phyloP scores from a whole-genome alignment of 2,888 invertebrate genomes.

The Cryptops parisi region DNA sequence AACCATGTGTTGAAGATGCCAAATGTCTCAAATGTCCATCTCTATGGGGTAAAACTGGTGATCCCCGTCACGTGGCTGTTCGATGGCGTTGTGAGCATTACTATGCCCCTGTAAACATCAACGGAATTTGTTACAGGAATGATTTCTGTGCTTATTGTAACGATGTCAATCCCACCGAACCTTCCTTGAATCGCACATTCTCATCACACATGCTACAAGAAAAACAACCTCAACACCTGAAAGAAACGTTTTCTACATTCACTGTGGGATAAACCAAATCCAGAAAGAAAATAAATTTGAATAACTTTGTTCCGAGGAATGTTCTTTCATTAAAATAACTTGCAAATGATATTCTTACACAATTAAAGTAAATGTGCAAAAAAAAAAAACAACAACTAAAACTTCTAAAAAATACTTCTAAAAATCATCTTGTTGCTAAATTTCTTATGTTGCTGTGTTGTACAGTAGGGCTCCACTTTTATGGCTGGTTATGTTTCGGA shows the following conservation, averaged over 20 bases:
- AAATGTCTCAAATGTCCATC: constrained; percentile 2
- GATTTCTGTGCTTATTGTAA: constrained; percentile 10
- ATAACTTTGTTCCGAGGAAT: background rate
- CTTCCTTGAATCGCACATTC: background rate
- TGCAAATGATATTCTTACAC: background rate
- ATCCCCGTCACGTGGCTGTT: background rate
- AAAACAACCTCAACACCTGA: background rate
- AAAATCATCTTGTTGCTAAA: too few relatives aligned
- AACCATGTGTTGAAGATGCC: background rate
- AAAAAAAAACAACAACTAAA: background rate
- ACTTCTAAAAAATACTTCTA: too few relatives aligned
- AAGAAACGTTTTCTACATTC: constrained; percentile 6
- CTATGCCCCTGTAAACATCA: constrained; percentile 5
- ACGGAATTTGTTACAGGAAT: constrained; percentile 8
- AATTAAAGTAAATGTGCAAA: background rate
- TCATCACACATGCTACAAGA: background rate
- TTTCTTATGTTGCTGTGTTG: too few relatives aligned
- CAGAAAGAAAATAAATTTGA: background rate
- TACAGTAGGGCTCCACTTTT: too few relatives aligned
- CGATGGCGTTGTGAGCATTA: constrained; percentile 8
- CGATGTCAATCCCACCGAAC: background rate
- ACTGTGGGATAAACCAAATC: constrained; percentile 3
- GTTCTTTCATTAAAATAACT: background rate
- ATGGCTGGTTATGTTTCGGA: too few relatives aligned
- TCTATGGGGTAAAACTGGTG: background rate